Evolutionary conservation across 2,888 invertebrate genomes (phyloP).

Genomic region (Spilosoma lubricipeda): DNA sequence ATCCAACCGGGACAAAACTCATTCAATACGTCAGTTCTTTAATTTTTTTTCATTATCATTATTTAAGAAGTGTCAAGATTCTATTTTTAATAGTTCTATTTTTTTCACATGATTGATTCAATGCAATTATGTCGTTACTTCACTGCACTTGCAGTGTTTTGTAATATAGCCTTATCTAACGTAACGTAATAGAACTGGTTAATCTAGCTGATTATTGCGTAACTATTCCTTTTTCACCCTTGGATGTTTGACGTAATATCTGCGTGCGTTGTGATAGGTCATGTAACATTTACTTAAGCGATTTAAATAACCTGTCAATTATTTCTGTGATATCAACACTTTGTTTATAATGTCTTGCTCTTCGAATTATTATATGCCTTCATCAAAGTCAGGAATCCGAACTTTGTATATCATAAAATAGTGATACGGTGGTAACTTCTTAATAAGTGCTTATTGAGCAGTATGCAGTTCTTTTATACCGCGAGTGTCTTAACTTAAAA

Average conservation of each 20-base stretch:
- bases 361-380: neutral
- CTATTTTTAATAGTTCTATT: slow-evolving; percentile 26
- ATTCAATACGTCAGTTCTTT: slow-evolving; percentile 54
- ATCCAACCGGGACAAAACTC: slow-evolving; percentile 50
- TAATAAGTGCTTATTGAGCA: neutral
- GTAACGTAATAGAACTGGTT: slow-evolving; percentile 64
- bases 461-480: neutral
- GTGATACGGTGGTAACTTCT: neutral
- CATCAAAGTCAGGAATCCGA: neutral
- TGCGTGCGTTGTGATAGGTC: slow-evolving; percentile 48
- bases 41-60: slow-evolving; percentile 32
- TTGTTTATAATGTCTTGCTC: too few species aligned
- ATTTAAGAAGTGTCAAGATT: slow-evolving; percentile 14
- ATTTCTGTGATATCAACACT: neutral
- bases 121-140: slow-evolving; percentile 47
- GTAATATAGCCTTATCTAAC: slow-evolving; percentile 74
- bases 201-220: slow-evolving; percentile 48
- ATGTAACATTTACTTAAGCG: slow-evolving; percentile 32
- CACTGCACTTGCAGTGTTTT: slow-evolving; percentile 53
- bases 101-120: slow-evolving; percentile 36
- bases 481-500: neutral
- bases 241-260: slow-evolving; percentile 44
- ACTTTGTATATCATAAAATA: neutral
- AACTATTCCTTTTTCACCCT: slow-evolving; percentile 51
- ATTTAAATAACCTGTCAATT: slow-evolving; percentile 4